These are phyloP conservation scores for Rhagoletis zephyria DNA, from an alignment of 1,140 invertebrate genomes.

Conservation along the genomic window DNA sequence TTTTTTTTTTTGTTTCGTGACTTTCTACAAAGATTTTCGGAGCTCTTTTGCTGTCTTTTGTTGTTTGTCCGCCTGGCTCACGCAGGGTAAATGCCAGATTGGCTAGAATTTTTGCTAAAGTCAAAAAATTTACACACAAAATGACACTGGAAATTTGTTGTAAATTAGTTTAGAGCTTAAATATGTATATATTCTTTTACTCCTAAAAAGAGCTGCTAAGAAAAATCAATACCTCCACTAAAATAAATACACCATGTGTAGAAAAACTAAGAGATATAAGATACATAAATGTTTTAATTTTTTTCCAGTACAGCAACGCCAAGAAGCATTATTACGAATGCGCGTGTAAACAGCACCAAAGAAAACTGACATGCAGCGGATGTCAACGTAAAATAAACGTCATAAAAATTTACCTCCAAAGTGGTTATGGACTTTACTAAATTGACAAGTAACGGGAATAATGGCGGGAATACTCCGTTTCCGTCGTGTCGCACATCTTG, in stretches of 20 bases:
- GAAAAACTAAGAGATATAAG: too few species aligned
- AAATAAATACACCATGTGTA: too few species aligned
- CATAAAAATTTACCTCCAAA: neutral
- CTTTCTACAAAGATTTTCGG: slow-evolving; percentile 29
- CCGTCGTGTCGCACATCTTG: neutral
- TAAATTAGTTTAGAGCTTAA: too few species aligned
- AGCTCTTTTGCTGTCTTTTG: slow-evolving; percentile 26
- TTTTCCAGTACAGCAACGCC: neutral
- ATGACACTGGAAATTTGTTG: too few species aligned
- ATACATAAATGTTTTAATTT: too few species aligned
- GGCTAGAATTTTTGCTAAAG: neutral
- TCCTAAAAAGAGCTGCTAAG: too few species aligned
- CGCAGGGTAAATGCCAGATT: neutral
- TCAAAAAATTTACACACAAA: too few species aligned
- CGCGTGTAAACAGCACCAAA: neutral
- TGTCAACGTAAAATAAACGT: neutral
- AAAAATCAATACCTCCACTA: too few species aligned
- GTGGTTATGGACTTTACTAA: neutral
- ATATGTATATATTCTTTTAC: too few species aligned
- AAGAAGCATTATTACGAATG: too few species aligned
- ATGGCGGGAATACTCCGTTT: neutral
- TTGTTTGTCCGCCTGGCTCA: neutral
- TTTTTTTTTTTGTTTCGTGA: slow-evolving; percentile 47
- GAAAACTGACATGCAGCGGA: neutral
- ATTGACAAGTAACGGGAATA: neutral